Conservation (phyloP, 2,797 vertebrate species). For the Sebastes oblongus region DNA sequence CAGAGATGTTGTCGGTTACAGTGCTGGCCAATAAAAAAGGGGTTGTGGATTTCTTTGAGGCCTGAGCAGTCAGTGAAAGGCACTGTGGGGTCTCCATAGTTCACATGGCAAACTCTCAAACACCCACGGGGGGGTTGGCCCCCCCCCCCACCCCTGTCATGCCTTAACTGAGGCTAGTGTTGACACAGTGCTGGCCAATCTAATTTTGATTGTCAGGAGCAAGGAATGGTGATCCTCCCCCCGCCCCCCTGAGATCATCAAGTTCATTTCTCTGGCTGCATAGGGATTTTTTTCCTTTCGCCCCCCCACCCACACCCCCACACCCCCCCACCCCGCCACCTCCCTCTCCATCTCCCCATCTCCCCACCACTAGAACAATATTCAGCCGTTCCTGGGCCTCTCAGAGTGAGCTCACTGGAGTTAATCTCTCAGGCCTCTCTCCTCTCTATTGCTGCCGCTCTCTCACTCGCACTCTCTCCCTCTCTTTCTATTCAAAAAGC, state of each 20-base stretch:
- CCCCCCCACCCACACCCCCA: neutral
- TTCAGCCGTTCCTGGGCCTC: conserved; percentile 85
- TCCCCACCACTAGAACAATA: conserved; percentile 84
- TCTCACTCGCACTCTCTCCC: conserved; percentile 71
- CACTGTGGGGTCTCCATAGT: conserved; percentile 86
- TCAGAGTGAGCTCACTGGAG: conserved; percentile 83
- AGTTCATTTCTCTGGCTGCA: conserved; percentile 85
- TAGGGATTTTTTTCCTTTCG: conserved; percentile 68
- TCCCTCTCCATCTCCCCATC: conserved; percentile 66
- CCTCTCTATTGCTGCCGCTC: conserved; percentile 76
- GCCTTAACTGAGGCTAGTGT: conserved; percentile 81
- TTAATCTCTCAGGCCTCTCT: conserved; percentile 83
- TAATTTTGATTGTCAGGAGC: conserved; percentile 85
- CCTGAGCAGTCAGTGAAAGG: conserved; percentile 84
- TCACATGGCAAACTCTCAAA: conserved; percentile 85
- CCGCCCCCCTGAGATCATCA: conserved; percentile 83
- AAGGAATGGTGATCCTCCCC: conserved; percentile 78
- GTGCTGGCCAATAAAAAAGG: conserved; percentile 74
- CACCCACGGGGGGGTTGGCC: conserved; percentile 72
- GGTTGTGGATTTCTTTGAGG: conserved; percentile 80
- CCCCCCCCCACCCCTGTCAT: conserved; percentile 73
- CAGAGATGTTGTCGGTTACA: conserved; percentile 73
- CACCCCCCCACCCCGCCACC: neutral
- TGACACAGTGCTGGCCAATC: conserved; percentile 86
- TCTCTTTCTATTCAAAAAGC: conserved; percentile 82